Conservation (phyloP, 1,140 invertebrate genomes). For the Camponotus floridanus region DNA sequence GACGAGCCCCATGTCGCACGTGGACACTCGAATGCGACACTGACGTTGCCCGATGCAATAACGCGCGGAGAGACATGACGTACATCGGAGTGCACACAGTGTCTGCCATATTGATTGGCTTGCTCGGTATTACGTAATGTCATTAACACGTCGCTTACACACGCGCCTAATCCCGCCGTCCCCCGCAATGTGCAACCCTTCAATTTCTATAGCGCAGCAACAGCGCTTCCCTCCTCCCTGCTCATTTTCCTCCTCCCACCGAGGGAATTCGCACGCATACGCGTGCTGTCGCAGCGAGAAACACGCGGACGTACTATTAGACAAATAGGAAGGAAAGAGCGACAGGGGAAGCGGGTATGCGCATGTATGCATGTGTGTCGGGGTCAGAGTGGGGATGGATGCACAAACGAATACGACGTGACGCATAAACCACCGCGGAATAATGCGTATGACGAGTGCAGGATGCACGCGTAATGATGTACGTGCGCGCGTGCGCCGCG, state of each 20-base stretch:
- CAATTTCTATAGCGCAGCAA: conserved; percentile 31
- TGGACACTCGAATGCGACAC: conserved; percentile 54
- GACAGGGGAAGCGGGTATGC: conserved; percentile 60
- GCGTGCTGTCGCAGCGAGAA: conserved; percentile 33
- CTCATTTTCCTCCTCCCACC: neutral
- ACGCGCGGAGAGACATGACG: conserved; percentile 65
- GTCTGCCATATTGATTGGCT: conserved; percentile 84
- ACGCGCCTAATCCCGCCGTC: conserved; percentile 73
- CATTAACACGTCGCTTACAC: conserved; percentile 85
- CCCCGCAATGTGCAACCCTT: conserved; percentile 40
- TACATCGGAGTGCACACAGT: conserved; percentile 73
- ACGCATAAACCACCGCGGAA: conserved; percentile 76
- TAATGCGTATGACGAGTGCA: conserved; percentile 80
- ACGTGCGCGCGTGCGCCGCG: conserved; percentile 66
- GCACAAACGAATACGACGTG: neutral
- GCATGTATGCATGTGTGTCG: conserved; percentile 61
- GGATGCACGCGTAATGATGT: conserved; percentile 66
- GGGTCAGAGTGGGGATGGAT: conserved; percentile 17
- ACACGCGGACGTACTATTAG: conserved; percentile 31
- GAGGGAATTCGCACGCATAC: conserved; percentile 12
- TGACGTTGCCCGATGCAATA: conserved; percentile 64
- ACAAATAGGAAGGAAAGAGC: conserved; percentile 46
- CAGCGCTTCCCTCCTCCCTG: neutral
- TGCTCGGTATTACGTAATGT: conserved; percentile 84
- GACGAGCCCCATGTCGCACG: conserved; percentile 27